Conservation (phyloP, 2,113 vertebrate species). For the Eublepharis macularius region DNA sequence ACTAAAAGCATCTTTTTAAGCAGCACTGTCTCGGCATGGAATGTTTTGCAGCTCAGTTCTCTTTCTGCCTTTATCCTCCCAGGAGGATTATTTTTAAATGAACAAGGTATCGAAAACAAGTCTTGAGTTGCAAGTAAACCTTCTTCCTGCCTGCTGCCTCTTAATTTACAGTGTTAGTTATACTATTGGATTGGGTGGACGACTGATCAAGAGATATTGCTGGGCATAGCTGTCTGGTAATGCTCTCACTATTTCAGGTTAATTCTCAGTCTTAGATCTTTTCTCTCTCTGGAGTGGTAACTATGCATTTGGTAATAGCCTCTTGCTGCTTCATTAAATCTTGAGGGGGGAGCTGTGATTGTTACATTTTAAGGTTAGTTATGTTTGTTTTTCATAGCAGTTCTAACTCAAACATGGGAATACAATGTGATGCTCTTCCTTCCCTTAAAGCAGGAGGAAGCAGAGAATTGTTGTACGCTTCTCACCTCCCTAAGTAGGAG, state of each 20-base stretch:
- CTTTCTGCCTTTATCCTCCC: slow-evolving; percentile 23
- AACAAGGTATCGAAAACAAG: slow-evolving; percentile 26
- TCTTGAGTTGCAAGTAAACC: slow-evolving; percentile 11
- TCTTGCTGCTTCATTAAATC: not conserved
- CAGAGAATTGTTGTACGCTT: too few species aligned
- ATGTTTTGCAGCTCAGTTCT: slow-evolving; percentile 39
- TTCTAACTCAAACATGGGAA: not conserved
- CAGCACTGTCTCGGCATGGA: slow-evolving; percentile 35
- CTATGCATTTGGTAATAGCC: not conserved
- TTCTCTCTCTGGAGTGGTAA: not conserved
- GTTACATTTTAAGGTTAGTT: not conserved
- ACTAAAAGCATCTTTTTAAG: slow-evolving; percentile 53
- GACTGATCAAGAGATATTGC: not conserved
- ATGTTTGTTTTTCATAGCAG: not conserved
- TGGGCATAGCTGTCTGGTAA: not conserved
- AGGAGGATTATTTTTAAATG: slow-evolving; percentile 43
- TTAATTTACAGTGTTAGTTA: not conserved
- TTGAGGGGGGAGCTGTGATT: slow-evolving; percentile 10
- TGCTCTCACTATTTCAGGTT: accelerated
- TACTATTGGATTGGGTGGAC: not conserved
- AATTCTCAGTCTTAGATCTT: not conserved
- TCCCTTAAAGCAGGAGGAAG: not conserved
- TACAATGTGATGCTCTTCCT: not conserved
- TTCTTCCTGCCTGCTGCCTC: not conserved
- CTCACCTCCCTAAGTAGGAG: too few species aligned